Percentiles rank a stretch among this genome's conserved stretches.
These are phyloP conservation scores for Microctonus hyperodae DNA, from an alignment of 2,888 invertebrate genomes.

Conservation along the genomic window DNA sequence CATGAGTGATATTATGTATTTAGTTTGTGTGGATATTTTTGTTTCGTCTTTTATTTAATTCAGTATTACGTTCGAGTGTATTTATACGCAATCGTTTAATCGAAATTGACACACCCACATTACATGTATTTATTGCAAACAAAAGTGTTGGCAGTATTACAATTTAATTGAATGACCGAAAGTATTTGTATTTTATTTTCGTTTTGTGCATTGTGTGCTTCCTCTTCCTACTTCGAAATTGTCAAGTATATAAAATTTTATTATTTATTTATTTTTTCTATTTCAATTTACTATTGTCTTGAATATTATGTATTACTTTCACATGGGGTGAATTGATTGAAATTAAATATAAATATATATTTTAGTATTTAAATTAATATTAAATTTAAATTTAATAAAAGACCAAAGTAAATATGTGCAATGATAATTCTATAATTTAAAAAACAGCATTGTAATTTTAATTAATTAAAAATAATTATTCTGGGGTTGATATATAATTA, in stretches of 20 bases:
- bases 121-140: background rate
- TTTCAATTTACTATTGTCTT: too few species aligned
- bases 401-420: too few species aligned
- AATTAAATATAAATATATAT: too few species aligned
- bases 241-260: too few species aligned
- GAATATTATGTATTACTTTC: background rate
- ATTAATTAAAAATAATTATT: background rate
- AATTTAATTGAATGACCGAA: constrained; percentile 12
- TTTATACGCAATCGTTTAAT: constrained; percentile 12
- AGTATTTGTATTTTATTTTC: background rate
- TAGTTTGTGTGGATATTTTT: background rate
- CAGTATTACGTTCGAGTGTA: constrained; percentile 8
- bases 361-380: too few species aligned
- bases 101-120: constrained; percentile 21
- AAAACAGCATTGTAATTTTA: background rate
- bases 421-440: background rate
- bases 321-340: too few species aligned
- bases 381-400: too few species aligned
- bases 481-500: background rate
- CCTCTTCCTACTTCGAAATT: constrained; percentile 23
- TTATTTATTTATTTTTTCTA: background rate
- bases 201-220: background rate
- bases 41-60: background rate
- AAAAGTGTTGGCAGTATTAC: constrained; percentile 6
- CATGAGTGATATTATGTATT: constrained; percentile 6